Base-by-base conservation (phyloP, 2,888 invertebrate genomes). In the Nephrotoma flavescens region DNA sequence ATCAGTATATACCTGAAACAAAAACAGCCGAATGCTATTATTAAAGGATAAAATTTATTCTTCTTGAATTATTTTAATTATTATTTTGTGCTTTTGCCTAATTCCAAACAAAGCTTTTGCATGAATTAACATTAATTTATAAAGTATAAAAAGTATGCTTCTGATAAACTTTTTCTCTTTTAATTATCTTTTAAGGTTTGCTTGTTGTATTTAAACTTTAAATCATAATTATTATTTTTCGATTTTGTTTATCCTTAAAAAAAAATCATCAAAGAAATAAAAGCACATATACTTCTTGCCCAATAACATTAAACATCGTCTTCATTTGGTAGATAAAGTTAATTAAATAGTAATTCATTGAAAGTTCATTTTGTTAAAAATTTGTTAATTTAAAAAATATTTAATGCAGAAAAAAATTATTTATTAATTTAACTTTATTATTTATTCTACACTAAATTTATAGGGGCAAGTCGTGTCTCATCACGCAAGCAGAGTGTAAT, bases 401-500 rank as follows among this genome's bases (percentile, higher is more conserved):
- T 71, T 3, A 19, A 44, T 41, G 83, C 42, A 42, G 41, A 12
- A 42, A 42, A 85, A 57, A 57, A 15, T n/a, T 0, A 57, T 44
- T 85, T 85, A 6, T 19, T 85, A 44, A 11, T 85, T 41, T 15
- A 15, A 15, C 2, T 85, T 86, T 15, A 12, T 45, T 86, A 11
- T 86, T 11, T 83, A 31, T 41, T 83, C 83, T 6, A 31, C 31
- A 31, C 31, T 4, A 47, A 52, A 11, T 15, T 45, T 71, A 7
- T 57, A 91, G 91, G 91, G 89, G 88, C 90, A 87, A 91, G 93
- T 91, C 91, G 93, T 89, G 86, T 45, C 47, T 91, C 31, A 3
- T 31, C 91, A 88, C 93, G 94, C 88, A 94, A 94, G 90, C 93
- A 93, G 89, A 94, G 94, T 90, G 92, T 93, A 86, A 91, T 93